Evolutionary conservation across 2,113 vertebrate genomes (phyloP), one percentile per base, ranked within the genome.

Genomic region (Sturnira hondurensis): DNA sequence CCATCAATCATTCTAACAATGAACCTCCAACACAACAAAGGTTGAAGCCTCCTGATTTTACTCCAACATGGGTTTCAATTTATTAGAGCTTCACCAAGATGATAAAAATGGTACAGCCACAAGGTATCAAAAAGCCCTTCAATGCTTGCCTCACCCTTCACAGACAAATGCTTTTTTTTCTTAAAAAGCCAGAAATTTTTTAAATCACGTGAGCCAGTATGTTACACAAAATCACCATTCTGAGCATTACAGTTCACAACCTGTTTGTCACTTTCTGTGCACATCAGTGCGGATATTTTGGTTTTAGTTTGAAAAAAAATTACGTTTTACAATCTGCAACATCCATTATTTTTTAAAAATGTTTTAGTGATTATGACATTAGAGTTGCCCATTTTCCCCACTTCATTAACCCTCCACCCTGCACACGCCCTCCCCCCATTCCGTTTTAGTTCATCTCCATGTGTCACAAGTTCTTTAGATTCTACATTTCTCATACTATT

Each of bases 21-120:
- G 31, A 81, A 78, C 19, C 43, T 90, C 88, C 43, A 14, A 74
- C 80, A 67, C 47, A 93, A 80, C 5, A 70, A 93, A 95, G 65
- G 86, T 15, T 80, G 70, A 85, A 85, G 41, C 15, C 24, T 15
- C 3, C 41, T 63, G 43, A 50, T 20, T 20, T 61, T 50, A 73
- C 15, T 83, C 13, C 2, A 12, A 74, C 19, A 70, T 16, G 19
- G 5, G 45, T 92, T 91, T 85, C 83, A 38, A 54, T 68, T 71
- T 12, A 93, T 89, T 43, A 1, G 19, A n/a, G 5, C 26, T 0
- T 54, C 84, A 54, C 1, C 41, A 41, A 93, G 14, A 38, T 85
- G 43, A 65, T 96, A 86, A 95, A 97, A 96, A 89, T 81, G 70
- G 20, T 68, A 96, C 19, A 22, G 33, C 82, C 38, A 74, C 16